These are phyloP conservation scores for Eumacrocentrus americanus DNA, from an alignment of 2,888 invertebrate species.

Conservation along the genomic window DNA sequence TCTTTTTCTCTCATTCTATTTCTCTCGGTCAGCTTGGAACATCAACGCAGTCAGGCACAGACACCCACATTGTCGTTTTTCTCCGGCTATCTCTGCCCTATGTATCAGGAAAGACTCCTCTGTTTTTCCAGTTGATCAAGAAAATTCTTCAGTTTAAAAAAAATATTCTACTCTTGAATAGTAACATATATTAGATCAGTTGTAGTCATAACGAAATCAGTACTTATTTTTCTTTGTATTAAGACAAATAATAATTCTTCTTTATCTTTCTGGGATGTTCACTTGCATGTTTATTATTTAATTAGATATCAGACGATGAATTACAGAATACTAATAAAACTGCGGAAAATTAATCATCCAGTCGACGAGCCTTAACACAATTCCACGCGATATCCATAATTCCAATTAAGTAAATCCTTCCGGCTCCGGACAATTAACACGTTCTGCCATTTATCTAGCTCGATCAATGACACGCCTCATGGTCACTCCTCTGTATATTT, in stretches of 20 bases:
- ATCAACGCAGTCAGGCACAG: constrained; percentile 1
- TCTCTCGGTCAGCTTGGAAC: constrained; percentile 28
- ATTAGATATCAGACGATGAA: not conserved
- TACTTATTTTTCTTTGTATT: not conserved
- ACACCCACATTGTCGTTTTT: too few species aligned
- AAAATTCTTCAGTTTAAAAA: too few species aligned
- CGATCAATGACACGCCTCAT: constrained; percentile 30
- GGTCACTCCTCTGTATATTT: constrained; percentile 25
- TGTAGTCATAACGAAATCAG: not conserved
- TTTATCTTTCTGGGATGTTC: not conserved
- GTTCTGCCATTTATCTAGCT: constrained; percentile 28
- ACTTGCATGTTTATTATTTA: not conserved
- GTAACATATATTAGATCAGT: too few species aligned
- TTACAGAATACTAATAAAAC: constrained; percentile 1
- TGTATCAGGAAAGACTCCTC: too few species aligned
- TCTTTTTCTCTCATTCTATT: constrained; percentile 32
- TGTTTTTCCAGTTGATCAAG: too few species aligned
- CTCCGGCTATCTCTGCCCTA: too few species aligned
- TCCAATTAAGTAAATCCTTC: constrained; percentile 29
- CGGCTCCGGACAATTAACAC: constrained; percentile 26
- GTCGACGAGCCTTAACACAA: constrained; percentile 8
- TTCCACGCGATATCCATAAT: constrained; percentile 22
- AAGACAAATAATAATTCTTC: not conserved
- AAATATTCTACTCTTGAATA: too few species aligned
- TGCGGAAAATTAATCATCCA: constrained; percentile 20